These are phyloP conservation scores for Rhynchotus rufescens DNA, from an alignment of 2,797 vertebrate genomes.

Conservation along the genomic window DNA sequence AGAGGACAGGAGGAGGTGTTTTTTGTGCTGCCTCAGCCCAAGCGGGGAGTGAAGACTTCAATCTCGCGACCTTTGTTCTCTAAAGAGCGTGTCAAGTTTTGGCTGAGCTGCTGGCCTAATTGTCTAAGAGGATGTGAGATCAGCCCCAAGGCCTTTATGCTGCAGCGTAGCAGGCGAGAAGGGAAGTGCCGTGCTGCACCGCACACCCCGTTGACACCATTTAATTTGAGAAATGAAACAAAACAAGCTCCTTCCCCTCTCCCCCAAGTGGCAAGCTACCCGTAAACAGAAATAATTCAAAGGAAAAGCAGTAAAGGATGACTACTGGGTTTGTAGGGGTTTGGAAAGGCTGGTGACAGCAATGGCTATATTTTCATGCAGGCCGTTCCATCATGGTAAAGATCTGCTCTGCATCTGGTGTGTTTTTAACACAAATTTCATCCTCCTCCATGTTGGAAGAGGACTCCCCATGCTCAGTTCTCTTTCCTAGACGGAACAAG, in stretches of 20 bases:
- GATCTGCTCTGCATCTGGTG: neutral
- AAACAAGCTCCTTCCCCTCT: neutral
- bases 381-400: neutral
- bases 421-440: neutral
- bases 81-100: constrained; percentile 68
- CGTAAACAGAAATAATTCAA: neutral
- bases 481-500: neutral
- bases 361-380: neutral
- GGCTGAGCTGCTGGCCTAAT: constrained; percentile 66
- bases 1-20: neutral
- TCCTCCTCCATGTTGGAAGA: neutral
- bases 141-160: constrained; percentile 61
- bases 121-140: constrained; percentile 71
- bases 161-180: constrained; percentile 40
- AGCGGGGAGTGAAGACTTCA: constrained; percentile 59
- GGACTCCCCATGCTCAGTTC: fast-evolving
- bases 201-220: neutral
- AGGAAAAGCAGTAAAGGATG: neutral
- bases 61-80: constrained; percentile 68
- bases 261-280: neutral
- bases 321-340: neutral
- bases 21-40: constrained; percentile 65
- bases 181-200: constrained; percentile 46
- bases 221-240: neutral
- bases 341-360: neutral